phyloP scores from a whole-genome alignment of 2,797 vertebrate genomes.

The Macroramphosus scolopax region DNA sequence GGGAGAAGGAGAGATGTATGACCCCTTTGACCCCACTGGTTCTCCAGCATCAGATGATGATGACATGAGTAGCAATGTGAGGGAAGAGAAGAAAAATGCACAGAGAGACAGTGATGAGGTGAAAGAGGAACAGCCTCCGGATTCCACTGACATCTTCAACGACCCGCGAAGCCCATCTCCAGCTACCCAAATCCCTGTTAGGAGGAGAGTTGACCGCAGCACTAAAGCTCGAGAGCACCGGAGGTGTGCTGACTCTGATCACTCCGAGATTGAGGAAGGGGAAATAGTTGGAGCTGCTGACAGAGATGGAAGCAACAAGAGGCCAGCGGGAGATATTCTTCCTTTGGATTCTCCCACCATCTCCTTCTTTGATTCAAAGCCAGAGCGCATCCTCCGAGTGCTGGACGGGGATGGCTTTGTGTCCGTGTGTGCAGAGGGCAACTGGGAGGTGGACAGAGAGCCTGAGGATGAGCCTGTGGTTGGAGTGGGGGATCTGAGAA shows the following conservation, averaged over 20 bases:
- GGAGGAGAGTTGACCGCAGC: conserved; percentile 59
- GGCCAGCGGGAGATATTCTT: conserved; percentile 50
- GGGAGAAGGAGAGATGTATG: conserved; percentile 91
- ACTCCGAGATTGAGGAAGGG: conserved; percentile 89
- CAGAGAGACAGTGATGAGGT: conserved; percentile 37
- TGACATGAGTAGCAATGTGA: conserved; percentile 22
- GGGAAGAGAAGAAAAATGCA: conserved; percentile 16
- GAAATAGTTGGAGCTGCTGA: conserved; percentile 85
- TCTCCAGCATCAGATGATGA: conserved; percentile 79
- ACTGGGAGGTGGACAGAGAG: conserved; percentile 70
- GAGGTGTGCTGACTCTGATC: conserved; percentile 65
- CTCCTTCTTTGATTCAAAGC: conserved; percentile 74
- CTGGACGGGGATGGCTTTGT: conserved; percentile 88
- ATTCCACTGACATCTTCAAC: conserved; percentile 67
- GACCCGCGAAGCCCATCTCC: conserved; percentile 38
- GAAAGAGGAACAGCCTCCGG: conserved; percentile 67
- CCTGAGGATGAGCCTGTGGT: conserved; percentile 73
- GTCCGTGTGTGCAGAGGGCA: conserved; percentile 84
- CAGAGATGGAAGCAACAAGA: conserved; percentile 64
- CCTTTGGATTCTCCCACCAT: conserved; percentile 48
- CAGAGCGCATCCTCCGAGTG: conserved; percentile 79
- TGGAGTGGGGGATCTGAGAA: conserved; percentile 82
- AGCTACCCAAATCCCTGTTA: conserved; percentile 38
- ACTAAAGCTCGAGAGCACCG: conserved; percentile 36
- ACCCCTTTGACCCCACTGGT: conserved; percentile 94